These are phyloP conservation scores for Craniophora ligustri DNA, from an alignment of 2,888 invertebrate genomes.

Conservation along the genomic window DNA sequence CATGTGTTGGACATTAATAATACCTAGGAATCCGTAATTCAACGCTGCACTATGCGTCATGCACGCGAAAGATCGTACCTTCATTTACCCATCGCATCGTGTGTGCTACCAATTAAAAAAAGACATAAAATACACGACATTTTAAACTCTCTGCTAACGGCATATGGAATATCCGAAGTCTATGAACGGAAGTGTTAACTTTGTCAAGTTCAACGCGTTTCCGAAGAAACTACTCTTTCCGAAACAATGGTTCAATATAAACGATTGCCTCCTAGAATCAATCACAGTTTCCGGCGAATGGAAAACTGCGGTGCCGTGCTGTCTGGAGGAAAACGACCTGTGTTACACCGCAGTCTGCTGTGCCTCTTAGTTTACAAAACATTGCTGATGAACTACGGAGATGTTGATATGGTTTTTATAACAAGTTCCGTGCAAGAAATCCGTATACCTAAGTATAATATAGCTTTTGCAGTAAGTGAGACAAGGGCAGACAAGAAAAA, in stretches of 20 bases:
- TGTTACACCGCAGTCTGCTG: neutral
- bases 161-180: slow-evolving; percentile 1
- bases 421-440: no score
- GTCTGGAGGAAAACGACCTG: slow-evolving; percentile 37
- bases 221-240: slow-evolving; percentile 36
- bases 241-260: slow-evolving; percentile 50
- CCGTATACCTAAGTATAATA: no score
- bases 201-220: slow-evolving; percentile 27
- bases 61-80: slow-evolving; percentile 28
- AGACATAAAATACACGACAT: slow-evolving; percentile 2
- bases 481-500: no score
- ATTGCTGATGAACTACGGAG: neutral
- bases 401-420: neutral
- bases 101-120: slow-evolving; percentile 12
- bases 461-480: neutral
- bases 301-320: slow-evolving; percentile 47
- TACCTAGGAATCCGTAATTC: slow-evolving; percentile 57
- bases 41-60: slow-evolving; percentile 45
- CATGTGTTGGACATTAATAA: slow-evolving; percentile 53
- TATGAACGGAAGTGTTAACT: slow-evolving; percentile 8
- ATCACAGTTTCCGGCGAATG: slow-evolving; percentile 32
- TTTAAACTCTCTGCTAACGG: slow-evolving; percentile 23
- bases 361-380: neutral
- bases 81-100: slow-evolving; percentile 10
- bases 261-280: slow-evolving; percentile 45